Percentiles rank a stretch among this genome's conserved stretches.
phyloP scores from a whole-genome alignment of 2,113 vertebrate genomes.

The Andinoacara biseriatus region DNA sequence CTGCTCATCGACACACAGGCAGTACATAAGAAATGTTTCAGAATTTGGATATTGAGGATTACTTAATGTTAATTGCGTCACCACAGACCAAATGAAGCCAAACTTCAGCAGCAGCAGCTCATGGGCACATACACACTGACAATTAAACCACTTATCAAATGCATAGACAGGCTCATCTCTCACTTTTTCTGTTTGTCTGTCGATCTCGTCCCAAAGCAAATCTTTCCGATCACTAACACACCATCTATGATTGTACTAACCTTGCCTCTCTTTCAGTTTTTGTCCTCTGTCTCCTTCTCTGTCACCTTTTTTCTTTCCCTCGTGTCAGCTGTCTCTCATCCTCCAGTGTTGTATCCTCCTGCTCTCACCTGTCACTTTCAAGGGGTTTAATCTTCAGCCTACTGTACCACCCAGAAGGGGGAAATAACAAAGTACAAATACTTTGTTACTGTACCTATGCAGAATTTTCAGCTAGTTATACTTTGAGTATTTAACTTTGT shows the following conservation, averaged over 20 bases:
- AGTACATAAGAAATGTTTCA: slow-evolving; percentile 44
- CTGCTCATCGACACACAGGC: not conserved
- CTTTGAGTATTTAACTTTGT: too few species aligned
- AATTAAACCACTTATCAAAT: slow-evolving; percentile 45
- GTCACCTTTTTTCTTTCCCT: slow-evolving; percentile 16
- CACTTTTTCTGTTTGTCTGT: slow-evolving; percentile 4
- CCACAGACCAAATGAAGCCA: slow-evolving; percentile 38
- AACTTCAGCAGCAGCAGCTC: slow-evolving; percentile 47
- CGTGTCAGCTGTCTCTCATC: slow-evolving; percentile 41
- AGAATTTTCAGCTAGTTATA: too few species aligned
- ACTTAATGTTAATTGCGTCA: slow-evolving; percentile 50
- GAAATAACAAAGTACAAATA: too few species aligned
- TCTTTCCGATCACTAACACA: not conserved
- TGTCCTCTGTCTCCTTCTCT: slow-evolving; percentile 1
- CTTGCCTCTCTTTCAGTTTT: not conserved
- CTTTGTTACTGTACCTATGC: too few species aligned
- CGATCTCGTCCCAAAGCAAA: not conserved
- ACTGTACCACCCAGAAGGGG: slow-evolving; percentile 37
- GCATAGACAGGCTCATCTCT: slow-evolving; percentile 21
- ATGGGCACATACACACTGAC: not conserved
- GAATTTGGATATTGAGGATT: slow-evolving; percentile 24
- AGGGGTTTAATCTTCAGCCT: slow-evolving; percentile 63
- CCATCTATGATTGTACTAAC: not conserved
- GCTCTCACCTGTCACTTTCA: slow-evolving; percentile 52
- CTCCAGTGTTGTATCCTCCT: slow-evolving; percentile 23